A percentile compares a stretch with the other conserved stretches of the same genome.
These are phyloP conservation scores for Malachius bipustulatus DNA, from an alignment of 2,888 invertebrate species.

Conservation along the genomic window DNA sequence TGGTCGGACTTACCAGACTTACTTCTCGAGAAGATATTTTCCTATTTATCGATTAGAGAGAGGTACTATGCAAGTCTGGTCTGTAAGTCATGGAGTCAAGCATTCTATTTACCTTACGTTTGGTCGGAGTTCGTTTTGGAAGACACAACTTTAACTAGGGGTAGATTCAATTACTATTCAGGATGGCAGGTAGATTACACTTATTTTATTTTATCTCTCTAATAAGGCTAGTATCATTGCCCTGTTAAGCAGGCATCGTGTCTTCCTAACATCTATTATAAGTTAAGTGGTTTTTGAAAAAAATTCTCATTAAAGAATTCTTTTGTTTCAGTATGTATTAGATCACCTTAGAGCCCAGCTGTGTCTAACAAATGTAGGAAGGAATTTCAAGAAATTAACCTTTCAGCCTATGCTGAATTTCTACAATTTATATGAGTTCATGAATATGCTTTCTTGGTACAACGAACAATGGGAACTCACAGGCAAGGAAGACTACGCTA, in stretches of 20 bases:
- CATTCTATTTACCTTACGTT: slow-evolving; percentile 60
- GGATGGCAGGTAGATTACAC: slow-evolving; percentile 54
- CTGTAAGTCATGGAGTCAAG: slow-evolving; percentile 51
- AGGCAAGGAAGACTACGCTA: slow-evolving; percentile 33
- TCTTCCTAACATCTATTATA: too few species aligned
- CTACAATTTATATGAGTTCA: slow-evolving; percentile 72
- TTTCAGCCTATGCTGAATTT: slow-evolving; percentile 66
- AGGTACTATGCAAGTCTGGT: slow-evolving; percentile 65
- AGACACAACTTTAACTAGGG: slow-evolving; percentile 60
- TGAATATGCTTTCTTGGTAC: slow-evolving; percentile 68
- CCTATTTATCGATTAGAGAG: slow-evolving; percentile 52
- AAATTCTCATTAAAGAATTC: slow-evolving; percentile 5
- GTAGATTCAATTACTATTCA: slow-evolving; percentile 67
- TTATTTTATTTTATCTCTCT: background rate
- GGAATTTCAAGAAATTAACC: slow-evolving; percentile 50
- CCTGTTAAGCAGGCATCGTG: too few species aligned
- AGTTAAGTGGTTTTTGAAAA: too few species aligned
- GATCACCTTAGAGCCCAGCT: slow-evolving; percentile 62
- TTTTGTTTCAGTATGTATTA: slow-evolving; percentile 51
- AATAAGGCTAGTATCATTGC: background rate
- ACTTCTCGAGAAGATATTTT: slow-evolving; percentile 59
- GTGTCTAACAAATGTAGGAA: slow-evolving; percentile 57
- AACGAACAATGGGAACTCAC: slow-evolving; percentile 41
- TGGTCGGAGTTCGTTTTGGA: slow-evolving; percentile 64
- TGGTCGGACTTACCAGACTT: slow-evolving; percentile 63